Evolutionary conservation across 2,888 invertebrate species (phyloP).

Genomic region (Erebia aethiops): DNA sequence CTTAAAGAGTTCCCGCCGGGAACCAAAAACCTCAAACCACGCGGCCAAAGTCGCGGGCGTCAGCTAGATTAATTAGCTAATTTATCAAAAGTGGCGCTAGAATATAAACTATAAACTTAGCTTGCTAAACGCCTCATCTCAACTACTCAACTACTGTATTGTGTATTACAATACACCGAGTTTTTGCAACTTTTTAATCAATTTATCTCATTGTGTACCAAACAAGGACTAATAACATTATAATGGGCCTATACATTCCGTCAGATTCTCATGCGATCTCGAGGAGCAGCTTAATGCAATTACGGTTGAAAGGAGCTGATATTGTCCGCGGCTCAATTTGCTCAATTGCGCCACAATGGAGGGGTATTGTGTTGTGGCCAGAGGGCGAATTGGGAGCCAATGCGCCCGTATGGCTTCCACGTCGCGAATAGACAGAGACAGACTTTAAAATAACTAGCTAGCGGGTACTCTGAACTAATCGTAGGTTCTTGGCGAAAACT

Average conservation of each 20-base stretch:
- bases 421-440: background rate
- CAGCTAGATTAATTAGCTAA: too few relatives aligned
- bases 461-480: too few relatives aligned
- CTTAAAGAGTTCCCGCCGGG: too few relatives aligned
- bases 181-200: slow-evolving; percentile 13
- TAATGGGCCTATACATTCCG: slow-evolving; percentile 1
- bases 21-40: too few relatives aligned
- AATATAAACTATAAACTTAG: background rate
- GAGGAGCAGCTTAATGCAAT: slow-evolving; percentile 44
- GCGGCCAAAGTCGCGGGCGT: too few relatives aligned
- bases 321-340: slow-evolving; percentile 37
- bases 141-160: too few relatives aligned
- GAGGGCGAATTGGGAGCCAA: slow-evolving; percentile 45
- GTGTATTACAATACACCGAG: background rate
- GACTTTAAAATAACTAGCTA: too few relatives aligned
- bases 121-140: too few relatives aligned
- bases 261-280: slow-evolving; percentile 16
- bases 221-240: slow-evolving; percentile 9
- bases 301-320: slow-evolving; percentile 47
- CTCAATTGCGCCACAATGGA: slow-evolving; percentile 48
- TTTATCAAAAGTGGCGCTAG: too few relatives aligned
- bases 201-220: background rate
- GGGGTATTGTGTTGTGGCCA: slow-evolving; percentile 36
- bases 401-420: slow-evolving; percentile 51
- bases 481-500: too few relatives aligned